These are phyloP conservation scores for Fringilla coelebs DNA, from an alignment of 2,797 vertebrate genomes.

Conservation along the genomic window DNA sequence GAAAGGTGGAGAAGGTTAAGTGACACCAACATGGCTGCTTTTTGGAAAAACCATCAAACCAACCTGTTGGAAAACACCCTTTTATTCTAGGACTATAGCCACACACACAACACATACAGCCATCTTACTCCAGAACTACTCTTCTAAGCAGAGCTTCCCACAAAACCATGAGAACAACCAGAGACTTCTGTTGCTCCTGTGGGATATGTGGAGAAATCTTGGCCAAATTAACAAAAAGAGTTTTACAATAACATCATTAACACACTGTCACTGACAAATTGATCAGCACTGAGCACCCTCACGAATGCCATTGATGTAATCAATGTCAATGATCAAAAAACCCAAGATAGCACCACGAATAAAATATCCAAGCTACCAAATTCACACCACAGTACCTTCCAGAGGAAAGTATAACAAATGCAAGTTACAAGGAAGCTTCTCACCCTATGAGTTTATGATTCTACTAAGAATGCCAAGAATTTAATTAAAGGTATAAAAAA, in stretches of 20 bases:
- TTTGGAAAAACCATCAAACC: background rate
- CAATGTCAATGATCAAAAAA: background rate
- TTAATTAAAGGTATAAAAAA: background rate
- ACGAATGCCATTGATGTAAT: background rate
- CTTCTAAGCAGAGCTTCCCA: background rate
- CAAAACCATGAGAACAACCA: background rate
- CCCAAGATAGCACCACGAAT: background rate
- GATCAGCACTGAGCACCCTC: background rate
- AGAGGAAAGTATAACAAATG: background rate
- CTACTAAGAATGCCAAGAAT: background rate
- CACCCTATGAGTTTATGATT: background rate
- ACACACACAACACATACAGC: background rate
- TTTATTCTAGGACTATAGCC: too few species aligned
- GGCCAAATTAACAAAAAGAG: background rate
- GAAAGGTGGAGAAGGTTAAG: background rate
- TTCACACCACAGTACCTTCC: background rate
- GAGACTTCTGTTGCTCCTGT: background rate
- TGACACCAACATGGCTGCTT: background rate
- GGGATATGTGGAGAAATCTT: background rate
- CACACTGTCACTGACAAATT: background rate
- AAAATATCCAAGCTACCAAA: background rate
- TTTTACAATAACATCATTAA: background rate
- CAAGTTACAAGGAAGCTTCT: background rate
- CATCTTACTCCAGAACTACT: background rate
- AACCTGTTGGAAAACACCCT: background rate